Percentiles rank a stretch among this genome's conserved stretches.
Conservation (phyloP, 2,888 invertebrate genomes). For the Drosophila lutescens region DNA sequence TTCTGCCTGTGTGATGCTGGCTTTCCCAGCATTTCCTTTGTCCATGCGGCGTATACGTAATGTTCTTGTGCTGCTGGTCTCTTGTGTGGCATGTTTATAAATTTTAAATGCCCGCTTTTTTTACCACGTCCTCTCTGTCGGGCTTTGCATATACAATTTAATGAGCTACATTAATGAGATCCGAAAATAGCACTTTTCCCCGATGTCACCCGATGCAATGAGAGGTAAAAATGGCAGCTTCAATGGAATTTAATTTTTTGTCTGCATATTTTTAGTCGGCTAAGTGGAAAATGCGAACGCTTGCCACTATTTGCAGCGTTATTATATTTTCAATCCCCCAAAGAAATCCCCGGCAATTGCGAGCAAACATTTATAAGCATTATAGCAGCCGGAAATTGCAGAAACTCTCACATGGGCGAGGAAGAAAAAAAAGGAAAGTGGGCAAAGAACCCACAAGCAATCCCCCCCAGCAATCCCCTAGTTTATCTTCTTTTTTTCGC, state of each 20-base stretch:
- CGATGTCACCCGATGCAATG: constrained; percentile 5
- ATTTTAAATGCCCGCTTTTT: constrained; percentile 56
- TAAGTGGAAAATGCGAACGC: constrained; percentile 25
- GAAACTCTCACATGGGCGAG: constrained; percentile 45
- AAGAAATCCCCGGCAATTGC: constrained; percentile 63
- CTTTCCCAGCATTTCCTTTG: not conserved
- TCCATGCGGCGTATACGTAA: constrained; percentile 57
- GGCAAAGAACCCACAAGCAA: constrained; percentile 20
- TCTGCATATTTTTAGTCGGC: not conserved
- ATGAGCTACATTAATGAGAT: constrained; percentile 71
- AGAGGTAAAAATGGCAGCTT: not conserved
- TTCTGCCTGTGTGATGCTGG: not conserved
- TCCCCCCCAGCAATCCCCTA: constrained; percentile 4
- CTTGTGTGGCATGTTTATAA: constrained; percentile 53
- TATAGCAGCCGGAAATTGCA: constrained; percentile 73
- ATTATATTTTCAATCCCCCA: constrained; percentile 66
- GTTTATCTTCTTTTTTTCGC: constrained; percentile 2
- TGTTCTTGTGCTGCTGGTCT: constrained; percentile 6
- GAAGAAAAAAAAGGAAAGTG: constrained; percentile 4
- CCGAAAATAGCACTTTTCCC: constrained; percentile 56
- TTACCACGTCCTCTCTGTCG: constrained; percentile 16
- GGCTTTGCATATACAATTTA: constrained; percentile 67
- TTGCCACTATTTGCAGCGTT: constrained; percentile 45
- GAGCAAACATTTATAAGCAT: constrained; percentile 72
- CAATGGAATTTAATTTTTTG: constrained; percentile 47